Evolutionary conservation across 2,113 vertebrate species (phyloP).

Genomic region (Phyllopteryx taeniolatus): DNA sequence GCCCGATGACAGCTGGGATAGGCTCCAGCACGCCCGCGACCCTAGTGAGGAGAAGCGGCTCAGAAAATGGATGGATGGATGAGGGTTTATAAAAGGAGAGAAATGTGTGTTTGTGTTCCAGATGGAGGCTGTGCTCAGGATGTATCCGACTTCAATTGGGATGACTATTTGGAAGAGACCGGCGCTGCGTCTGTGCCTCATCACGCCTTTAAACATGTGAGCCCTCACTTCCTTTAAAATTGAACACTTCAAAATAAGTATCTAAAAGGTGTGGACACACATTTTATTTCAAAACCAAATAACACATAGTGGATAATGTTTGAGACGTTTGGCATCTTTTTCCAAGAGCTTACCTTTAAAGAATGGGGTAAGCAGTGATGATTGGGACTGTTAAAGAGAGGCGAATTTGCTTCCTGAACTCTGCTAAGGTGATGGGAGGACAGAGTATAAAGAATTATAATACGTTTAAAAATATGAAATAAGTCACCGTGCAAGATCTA

Average conservation of each 20-base stretch:
- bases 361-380: no score
- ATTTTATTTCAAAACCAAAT: not conserved
- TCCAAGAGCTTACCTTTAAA: no score
- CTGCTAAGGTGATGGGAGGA: not conserved
- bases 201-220: conserved; percentile 93
- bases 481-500: no score
- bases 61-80: no score
- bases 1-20: no score
- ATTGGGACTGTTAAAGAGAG: not conserved
- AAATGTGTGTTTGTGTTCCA: conserved; percentile 55
- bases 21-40: no score
- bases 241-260: conserved; percentile 3
- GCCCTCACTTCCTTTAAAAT: conserved; percentile 43
- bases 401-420: not conserved
- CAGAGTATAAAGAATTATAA: no score
- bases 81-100: conserved; percentile 8
- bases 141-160: conserved; percentile 91
- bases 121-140: conserved; percentile 88
- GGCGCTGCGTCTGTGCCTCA: conserved; percentile 87
- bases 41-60: no score
- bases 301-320: no score
- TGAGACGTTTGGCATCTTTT: no score
- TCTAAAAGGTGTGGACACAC: not conserved
- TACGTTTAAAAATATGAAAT: no score
- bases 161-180: conserved; percentile 95